Evolutionary conservation across 2,797 vertebrate species (phyloP).

Genomic region (Columba guinea): DNA sequence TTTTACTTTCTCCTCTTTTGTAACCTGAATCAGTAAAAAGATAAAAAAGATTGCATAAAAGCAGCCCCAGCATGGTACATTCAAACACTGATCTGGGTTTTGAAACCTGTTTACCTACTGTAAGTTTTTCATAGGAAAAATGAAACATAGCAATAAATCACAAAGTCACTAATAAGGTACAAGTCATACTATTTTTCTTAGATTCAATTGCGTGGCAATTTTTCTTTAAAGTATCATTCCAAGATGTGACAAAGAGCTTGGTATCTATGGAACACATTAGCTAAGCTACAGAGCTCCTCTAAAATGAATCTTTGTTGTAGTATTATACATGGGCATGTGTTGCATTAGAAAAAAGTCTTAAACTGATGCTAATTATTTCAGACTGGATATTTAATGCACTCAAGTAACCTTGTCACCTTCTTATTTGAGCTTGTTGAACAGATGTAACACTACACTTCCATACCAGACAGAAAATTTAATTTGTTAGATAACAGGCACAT

Average conservation of each 20-base stretch:
- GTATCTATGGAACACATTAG: not conserved
- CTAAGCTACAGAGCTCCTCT: not conserved
- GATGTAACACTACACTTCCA: not conserved
- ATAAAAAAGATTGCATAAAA: not conserved
- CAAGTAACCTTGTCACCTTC: not conserved
- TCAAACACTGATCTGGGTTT: not conserved
- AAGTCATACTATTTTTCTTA: not conserved
- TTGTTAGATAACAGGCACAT: not conserved
- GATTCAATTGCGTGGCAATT: not conserved
- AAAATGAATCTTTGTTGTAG: not conserved
- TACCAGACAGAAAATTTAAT: not conserved
- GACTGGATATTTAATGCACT: not conserved
- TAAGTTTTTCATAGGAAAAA: not conserved
- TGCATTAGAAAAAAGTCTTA: not conserved
- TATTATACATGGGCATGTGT: not conserved
- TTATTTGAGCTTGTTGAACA: not conserved
- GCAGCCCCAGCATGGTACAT: not conserved
- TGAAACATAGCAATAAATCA: not conserved
- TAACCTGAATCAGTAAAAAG: not conserved
- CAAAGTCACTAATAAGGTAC: not conserved
- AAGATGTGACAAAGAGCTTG: not conserved
- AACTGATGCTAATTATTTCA: not conserved
- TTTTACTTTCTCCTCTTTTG: not conserved
- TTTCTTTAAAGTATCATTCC: not conserved
- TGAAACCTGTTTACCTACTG: not conserved